Conservation (phyloP, 2,113 vertebrate genomes). For the Barbus barbus region DNA sequence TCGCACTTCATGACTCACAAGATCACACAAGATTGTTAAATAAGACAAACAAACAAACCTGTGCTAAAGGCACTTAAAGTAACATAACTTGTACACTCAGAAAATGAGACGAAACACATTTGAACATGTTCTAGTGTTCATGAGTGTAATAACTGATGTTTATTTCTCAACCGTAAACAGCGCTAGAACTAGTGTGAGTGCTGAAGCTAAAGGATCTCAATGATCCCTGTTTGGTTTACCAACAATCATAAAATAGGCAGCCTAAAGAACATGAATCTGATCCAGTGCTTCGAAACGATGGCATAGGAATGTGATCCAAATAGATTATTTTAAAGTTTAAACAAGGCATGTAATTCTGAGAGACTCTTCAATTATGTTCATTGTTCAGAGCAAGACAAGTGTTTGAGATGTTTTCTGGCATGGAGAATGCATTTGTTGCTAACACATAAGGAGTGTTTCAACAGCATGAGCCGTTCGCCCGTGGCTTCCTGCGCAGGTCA, state of each 20-base stretch:
- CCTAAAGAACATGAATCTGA: no score
- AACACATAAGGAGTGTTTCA: slow-evolving; percentile 59
- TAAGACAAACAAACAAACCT: background rate
- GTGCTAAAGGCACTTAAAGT: slow-evolving; percentile 17
- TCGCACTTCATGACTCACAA: background rate
- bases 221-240: no score
- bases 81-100: background rate
- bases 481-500: slow-evolving; percentile 83
- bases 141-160: background rate
- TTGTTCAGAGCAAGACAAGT: no score
- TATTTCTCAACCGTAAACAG: slow-evolving; percentile 1
- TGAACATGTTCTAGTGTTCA: background rate
- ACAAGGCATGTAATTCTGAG: no score
- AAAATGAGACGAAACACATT: background rate
- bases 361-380: no score
- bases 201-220: background rate
- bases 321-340: no score
- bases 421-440: background rate
- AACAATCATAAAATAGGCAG: no score
- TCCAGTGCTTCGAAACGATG: no score
- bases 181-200: background rate
- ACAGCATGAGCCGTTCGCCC: slow-evolving; percentile 82
- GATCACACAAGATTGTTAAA: background rate
- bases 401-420: no score
- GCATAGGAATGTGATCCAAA: no score